A percentile compares a stretch with the other conserved stretches of the same genome.
Conservation (phyloP, 2,888 invertebrate genomes). For the Pecten maximus region DNA sequence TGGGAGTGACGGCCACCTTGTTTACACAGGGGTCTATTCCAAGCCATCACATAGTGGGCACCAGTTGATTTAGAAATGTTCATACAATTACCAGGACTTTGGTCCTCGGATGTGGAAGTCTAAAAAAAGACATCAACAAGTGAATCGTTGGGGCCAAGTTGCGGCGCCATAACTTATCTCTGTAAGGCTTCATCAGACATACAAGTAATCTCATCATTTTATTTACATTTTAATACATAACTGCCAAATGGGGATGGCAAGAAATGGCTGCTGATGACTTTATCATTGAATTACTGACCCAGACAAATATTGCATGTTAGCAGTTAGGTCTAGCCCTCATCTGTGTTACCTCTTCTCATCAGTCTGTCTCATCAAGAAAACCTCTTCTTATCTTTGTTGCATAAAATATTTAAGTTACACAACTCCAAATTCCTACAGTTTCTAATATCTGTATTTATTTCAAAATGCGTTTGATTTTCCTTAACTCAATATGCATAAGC, state of each 20-base stretch:
- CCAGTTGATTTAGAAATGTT: slow-evolving; percentile 11
- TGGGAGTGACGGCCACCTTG: neutral
- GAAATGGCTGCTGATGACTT: slow-evolving; percentile 24
- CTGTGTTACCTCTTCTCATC: neutral
- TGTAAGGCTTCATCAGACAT: slow-evolving; percentile 5
- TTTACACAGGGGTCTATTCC: neutral
- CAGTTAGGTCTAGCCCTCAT: neutral
- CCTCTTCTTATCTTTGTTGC: neutral
- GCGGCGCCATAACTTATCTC: neutral
- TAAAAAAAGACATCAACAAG: slow-evolving; percentile 4
- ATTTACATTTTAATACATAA: slow-evolving; percentile 29
- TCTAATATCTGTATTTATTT: too few relatives aligned
- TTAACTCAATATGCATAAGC: too few relatives aligned
- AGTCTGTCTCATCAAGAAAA: neutral
- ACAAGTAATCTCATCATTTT: neutral
- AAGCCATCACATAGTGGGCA: neutral
- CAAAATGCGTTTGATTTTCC: too few relatives aligned
- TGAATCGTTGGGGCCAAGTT: neutral
- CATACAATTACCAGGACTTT: neutral
- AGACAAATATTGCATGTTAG: slow-evolving; percentile 33
- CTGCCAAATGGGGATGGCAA: neutral
- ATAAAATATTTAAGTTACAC: too few relatives aligned
- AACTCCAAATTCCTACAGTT: too few relatives aligned
- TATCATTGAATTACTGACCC: neutral
- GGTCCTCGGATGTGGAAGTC: neutral